Percentiles rank a stretch among this genome's conserved stretches.
Conservation (phyloP, 2,888 invertebrate species). For the Monoplex corrugatus region DNA sequence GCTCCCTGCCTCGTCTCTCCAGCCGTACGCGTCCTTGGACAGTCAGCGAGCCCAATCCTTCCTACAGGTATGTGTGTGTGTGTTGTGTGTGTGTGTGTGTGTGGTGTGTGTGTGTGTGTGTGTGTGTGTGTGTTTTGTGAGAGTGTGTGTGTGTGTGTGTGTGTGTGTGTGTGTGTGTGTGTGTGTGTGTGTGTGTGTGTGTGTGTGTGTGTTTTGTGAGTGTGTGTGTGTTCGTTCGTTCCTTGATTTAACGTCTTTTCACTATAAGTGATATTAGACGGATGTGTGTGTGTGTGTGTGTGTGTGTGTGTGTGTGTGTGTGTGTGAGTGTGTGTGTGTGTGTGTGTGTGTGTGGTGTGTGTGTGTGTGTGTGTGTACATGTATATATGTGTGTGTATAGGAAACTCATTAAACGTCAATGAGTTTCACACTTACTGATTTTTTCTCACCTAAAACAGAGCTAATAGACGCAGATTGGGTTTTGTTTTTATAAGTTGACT, state of each 20-base stretch:
- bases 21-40: constrained; percentile 49
- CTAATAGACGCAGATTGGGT: too few relatives aligned
- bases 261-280: too few relatives aligned
- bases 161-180: constrained; percentile 16
- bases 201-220: neutral
- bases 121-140: neutral
- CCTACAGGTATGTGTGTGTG: constrained; percentile 38
- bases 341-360: neutral
- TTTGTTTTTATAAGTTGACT: too few relatives aligned
- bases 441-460: too few relatives aligned
- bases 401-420: too few relatives aligned
- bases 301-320: neutral
- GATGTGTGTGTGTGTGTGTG: too few relatives aligned
- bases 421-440: too few relatives aligned
- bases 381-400: neutral
- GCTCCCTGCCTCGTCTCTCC: constrained; percentile 45
- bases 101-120: neutral
- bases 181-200: neutral
- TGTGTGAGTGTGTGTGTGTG: neutral
- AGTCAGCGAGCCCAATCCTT: constrained; percentile 50
- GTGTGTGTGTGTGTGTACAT: too few relatives aligned
- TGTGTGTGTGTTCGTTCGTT: neutral
- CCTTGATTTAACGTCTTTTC: too few relatives aligned
- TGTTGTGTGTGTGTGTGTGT: neutral
- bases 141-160: neutral